Conservation (phyloP, 2,797 vertebrate species). For the Muscicapa comitata region DNA sequence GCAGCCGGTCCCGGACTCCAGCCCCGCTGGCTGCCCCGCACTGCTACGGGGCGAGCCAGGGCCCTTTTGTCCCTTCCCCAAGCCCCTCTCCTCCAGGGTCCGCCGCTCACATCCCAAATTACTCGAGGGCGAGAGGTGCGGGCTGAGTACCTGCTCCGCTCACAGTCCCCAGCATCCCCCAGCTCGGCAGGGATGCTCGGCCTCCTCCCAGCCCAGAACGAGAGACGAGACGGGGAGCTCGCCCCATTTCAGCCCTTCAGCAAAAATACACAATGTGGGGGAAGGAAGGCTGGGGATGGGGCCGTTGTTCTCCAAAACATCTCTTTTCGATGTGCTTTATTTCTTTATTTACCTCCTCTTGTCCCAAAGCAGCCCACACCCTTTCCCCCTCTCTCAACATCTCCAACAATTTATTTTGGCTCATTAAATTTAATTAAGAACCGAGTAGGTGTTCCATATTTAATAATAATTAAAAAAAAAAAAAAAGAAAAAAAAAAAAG, state of each 20-base stretch:
- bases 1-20: background rate
- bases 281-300: background rate
- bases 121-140: background rate
- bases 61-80: background rate
- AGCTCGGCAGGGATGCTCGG: background rate
- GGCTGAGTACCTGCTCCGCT: background rate
- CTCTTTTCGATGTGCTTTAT: background rate
- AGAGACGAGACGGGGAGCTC: background rate
- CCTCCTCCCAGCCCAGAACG: too few species aligned
- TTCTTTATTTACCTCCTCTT: constrained; percentile 35
- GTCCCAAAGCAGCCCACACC: constrained; percentile 9
- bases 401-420: constrained; percentile 55
- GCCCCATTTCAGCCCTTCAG: background rate
- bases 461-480: background rate
- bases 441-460: constrained; percentile 60
- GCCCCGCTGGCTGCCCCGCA: background rate
- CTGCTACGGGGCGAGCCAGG: background rate
- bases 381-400: constrained; percentile 1
- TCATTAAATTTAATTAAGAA: constrained; percentile 74
- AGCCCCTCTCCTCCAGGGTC: background rate
- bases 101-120: background rate
- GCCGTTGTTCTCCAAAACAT: background rate
- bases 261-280: background rate
- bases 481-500: too few species aligned
- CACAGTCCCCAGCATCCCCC: background rate